A percentile compares a stretch with the other conserved stretches of the same genome.
phyloP scores from a whole-genome alignment of 2,113 vertebrate species.

The Petromus typicus region DNA sequence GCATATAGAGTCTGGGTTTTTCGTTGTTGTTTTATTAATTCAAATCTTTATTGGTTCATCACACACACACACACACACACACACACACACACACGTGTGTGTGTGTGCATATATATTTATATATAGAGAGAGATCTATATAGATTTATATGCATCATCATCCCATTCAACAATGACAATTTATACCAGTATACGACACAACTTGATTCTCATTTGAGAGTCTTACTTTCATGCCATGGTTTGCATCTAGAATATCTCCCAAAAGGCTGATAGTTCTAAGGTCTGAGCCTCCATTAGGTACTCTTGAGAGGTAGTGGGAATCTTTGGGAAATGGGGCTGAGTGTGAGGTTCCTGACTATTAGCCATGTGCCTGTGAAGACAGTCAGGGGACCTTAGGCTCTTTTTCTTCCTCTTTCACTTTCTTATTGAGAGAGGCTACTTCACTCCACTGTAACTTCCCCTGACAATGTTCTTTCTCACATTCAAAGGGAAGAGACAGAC shows the following conservation, averaged over 20 bases:
- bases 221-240: not conserved
- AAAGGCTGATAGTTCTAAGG: not conserved
- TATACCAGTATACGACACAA: too few relatives aligned
- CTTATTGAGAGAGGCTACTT: not conserved
- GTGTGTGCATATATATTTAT: too few relatives aligned
- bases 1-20: not conserved
- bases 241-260: not conserved
- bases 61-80: too few relatives aligned
- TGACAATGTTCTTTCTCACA: fast-evolving
- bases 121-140: too few relatives aligned
- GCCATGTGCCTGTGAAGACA: not conserved
- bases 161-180: too few relatives aligned
- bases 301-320: not conserved
- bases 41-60: too few relatives aligned
- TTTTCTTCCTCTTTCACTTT: not conserved
- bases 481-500: not conserved
- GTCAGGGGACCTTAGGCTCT: not conserved
- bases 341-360: not conserved
- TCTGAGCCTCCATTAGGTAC: not conserved
- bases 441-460: not conserved
- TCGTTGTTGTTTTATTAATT: too few relatives aligned
- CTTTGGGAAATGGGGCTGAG: not conserved
- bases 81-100: too few relatives aligned
- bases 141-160: too few relatives aligned
- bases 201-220: too few relatives aligned